Evolutionary conservation across 2,888 invertebrate genomes (phyloP).

Genomic region (Aromia moschata): DNA sequence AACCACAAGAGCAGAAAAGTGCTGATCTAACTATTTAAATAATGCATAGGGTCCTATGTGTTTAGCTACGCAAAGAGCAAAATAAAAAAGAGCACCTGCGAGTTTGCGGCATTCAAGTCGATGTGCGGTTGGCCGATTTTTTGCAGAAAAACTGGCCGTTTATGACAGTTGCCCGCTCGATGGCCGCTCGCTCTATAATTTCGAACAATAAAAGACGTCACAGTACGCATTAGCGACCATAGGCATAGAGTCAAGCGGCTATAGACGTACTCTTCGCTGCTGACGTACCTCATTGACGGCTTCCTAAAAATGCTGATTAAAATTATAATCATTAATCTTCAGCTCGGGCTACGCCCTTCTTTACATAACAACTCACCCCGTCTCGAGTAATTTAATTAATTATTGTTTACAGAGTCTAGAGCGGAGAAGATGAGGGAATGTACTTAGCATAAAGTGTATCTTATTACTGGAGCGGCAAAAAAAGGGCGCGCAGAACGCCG

Average conservation of each 20-base stretch:
- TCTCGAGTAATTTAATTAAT: constrained; percentile 1
- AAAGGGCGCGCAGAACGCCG: neutral
- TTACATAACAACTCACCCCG: constrained; percentile 2
- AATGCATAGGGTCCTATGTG: neutral
- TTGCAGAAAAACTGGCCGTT: neutral
- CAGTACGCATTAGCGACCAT: neutral
- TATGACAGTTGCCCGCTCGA: neutral
- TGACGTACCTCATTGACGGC: neutral
- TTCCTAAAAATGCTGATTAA: neutral
- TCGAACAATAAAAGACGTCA: constrained; percentile 17
- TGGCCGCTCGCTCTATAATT: constrained; percentile 12
- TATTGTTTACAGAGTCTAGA: neutral
- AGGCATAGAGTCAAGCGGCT: neutral
- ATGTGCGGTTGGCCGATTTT: neutral
- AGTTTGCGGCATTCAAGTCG: neutral
- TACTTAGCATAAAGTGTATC: neutral
- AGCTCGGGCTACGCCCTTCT: constrained; percentile 2
- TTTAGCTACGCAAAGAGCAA: neutral
- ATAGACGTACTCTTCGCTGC: neutral
- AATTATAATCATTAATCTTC: constrained; percentile 11
- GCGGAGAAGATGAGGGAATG: neutral
- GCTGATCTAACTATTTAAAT: neutral
- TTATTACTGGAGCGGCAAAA: neutral
- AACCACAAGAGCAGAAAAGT: neutral
- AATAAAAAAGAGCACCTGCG: neutral